phyloP scores from a whole-genome alignment of 1,140 invertebrate genomes.

The Ericerus pela region DNA sequence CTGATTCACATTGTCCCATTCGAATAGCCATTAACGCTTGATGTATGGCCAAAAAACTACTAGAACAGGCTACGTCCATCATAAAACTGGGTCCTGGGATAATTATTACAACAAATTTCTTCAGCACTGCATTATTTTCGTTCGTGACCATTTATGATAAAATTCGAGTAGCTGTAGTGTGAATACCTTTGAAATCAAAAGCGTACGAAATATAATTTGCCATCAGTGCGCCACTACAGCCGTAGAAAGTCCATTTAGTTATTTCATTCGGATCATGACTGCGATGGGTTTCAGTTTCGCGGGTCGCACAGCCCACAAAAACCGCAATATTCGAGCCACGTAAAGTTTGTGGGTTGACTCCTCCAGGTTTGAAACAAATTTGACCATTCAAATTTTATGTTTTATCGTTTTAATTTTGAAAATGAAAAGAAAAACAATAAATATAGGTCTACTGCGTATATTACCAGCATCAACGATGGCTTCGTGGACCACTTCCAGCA shows the following conservation, averaged over 20 bases:
- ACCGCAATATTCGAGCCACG: too few species aligned
- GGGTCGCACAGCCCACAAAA: too few species aligned
- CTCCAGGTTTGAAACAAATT: too few species aligned
- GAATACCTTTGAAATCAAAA: too few species aligned
- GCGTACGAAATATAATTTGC: too few species aligned
- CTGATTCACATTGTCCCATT: constrained; percentile 63
- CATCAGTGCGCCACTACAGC: too few species aligned
- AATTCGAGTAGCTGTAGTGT: too few species aligned
- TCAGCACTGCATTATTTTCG: background rate
- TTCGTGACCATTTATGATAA: background rate
- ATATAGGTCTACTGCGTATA: background rate
- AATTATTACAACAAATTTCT: background rate
- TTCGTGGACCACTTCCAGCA: constrained; percentile 19
- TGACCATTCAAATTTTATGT: background rate
- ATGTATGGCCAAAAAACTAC: constrained; percentile 67
- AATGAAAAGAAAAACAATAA: background rate
- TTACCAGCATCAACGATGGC: constrained; percentile 24
- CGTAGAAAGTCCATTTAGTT: too few species aligned
- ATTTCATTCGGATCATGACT: too few species aligned
- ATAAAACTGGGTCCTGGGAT: constrained; percentile 54
- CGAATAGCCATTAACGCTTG: constrained; percentile 61
- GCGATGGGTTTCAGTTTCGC: too few species aligned
- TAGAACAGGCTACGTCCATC: constrained; percentile 79
- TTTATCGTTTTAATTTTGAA: background rate
- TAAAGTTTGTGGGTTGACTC: too few species aligned